Conservation (phyloP, 1,140 invertebrate species). For the Adoxophyes honmai region DNA sequence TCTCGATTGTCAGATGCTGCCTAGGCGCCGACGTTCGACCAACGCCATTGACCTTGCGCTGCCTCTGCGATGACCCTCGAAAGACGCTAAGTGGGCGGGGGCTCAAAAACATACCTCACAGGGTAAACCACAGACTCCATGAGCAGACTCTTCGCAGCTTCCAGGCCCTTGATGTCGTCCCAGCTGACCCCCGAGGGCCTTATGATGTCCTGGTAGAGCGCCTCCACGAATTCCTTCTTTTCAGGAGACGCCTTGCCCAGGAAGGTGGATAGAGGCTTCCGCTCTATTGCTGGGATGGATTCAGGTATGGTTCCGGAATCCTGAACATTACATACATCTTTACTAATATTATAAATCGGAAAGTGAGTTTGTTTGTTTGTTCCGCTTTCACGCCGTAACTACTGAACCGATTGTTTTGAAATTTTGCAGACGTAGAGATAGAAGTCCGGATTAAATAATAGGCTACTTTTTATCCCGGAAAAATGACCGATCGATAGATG, state of each 20-base stretch:
- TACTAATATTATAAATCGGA: background rate
- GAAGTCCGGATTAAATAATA: too few species aligned
- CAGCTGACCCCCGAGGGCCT: conserved; percentile 78
- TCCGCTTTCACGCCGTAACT: too few species aligned
- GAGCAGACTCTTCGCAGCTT: conserved; percentile 88
- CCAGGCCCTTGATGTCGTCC: conserved; percentile 86
- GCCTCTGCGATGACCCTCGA: too few species aligned
- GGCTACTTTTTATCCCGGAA: too few species aligned
- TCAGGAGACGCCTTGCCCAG: conserved; percentile 41
- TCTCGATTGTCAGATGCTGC: too few species aligned
- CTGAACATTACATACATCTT: background rate
- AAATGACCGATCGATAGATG: too few species aligned
- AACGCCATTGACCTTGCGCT: too few species aligned
- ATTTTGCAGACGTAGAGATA: too few species aligned
- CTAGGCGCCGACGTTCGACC: too few species aligned
- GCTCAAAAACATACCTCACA: conserved; percentile 77
- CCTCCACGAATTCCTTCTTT: conserved; percentile 51
- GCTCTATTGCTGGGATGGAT: conserved; percentile 73
- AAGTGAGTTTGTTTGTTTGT: too few species aligned
- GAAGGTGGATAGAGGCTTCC: conserved; percentile 74
- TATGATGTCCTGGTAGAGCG: conserved; percentile 71
- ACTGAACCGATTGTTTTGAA: too few species aligned
- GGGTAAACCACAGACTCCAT: conserved; percentile 94
- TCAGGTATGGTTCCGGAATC: background rate
- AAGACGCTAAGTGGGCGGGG: background rate